phyloP scores from a whole-genome alignment of 2,113 vertebrate species.

The Dipodomys merriami region DNA sequence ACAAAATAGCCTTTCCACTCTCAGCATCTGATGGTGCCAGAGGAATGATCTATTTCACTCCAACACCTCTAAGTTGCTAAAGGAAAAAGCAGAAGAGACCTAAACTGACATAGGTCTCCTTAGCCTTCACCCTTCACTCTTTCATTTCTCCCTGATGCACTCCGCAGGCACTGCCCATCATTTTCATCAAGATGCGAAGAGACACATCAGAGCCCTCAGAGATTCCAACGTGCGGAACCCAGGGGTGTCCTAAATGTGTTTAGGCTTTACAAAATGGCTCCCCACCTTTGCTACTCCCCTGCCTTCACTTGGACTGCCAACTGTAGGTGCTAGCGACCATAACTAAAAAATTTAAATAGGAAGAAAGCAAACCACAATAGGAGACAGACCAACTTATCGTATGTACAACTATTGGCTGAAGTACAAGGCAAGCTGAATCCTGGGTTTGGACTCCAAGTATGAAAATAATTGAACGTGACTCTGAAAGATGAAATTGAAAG shows the following conservation, averaged over 20 bases:
- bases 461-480: background rate
- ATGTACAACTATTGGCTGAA: background rate
- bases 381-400: background rate
- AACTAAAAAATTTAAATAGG: background rate
- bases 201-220: conserved; percentile 15
- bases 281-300: background rate
- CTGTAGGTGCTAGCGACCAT: background rate
- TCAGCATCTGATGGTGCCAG: background rate
- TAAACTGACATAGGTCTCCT: conserved; percentile 36
- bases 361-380: background rate
- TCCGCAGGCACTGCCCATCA: background rate
- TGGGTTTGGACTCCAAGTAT: background rate
- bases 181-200: conserved; percentile 20
- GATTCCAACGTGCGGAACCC: background rate
- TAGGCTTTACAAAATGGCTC: background rate
- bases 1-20: background rate
- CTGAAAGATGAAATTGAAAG: conserved; percentile 49
- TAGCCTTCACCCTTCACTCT: background rate
- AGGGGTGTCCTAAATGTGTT: background rate
- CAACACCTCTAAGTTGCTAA: background rate
- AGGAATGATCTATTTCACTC: background rate
- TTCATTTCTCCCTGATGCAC: background rate
- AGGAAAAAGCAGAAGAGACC: conserved; percentile 69
- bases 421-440: background rate
- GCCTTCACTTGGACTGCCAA: background rate